Evolutionary conservation across 2,797 vertebrate species (phyloP), one percentile per base, ranked within the genome.

Genomic region (Taeniopygia guttata): DNA sequence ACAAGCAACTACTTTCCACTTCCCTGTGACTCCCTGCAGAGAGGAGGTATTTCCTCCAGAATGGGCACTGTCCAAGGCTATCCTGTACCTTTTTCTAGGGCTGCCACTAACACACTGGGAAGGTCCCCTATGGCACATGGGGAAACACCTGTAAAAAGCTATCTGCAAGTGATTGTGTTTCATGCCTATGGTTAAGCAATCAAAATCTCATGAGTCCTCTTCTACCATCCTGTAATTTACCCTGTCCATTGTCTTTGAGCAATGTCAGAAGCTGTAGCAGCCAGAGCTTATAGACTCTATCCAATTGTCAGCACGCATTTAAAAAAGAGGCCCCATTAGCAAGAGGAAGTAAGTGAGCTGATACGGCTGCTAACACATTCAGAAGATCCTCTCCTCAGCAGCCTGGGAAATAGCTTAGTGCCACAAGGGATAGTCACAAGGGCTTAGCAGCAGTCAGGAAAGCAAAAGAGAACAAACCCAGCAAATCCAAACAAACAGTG

Each of bases 341-440:
- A 64, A 93, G 89, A 91, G 96, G 94, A 95, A 93, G 16, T 77
- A 78, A 86, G 77, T 42, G 85, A 55, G 75, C 75, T 85, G 68
- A 77, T 67, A 27, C 6, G 34, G 42, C 66, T 87, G 60, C 78
- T 67, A 59, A 79, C 55, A 89, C 17, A 40, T 63, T 46, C 43
- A 25, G 10, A 82, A 62, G 25, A 87, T 25, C 74, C n/a, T 79
- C 67, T 92, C 46, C 54, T 62, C 87, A 68, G 60, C 3, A 1
- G 68, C 75, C 95, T 94, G 81, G 84, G 60, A 94, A 93, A 92
- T 14, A 87, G 87, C 72, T 96, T 74, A 92, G 56, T 54, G 82
- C 84, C 64, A 80, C 38, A 69, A 70, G 75, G 15, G 26, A 56
- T 10, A 55, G 48, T 56, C 89, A 90, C 67, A 91, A 83, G 60